These are phyloP conservation scores for Formicarius rufipectus DNA, from an alignment of 2,113 vertebrate species.

Conservation along the genomic window DNA sequence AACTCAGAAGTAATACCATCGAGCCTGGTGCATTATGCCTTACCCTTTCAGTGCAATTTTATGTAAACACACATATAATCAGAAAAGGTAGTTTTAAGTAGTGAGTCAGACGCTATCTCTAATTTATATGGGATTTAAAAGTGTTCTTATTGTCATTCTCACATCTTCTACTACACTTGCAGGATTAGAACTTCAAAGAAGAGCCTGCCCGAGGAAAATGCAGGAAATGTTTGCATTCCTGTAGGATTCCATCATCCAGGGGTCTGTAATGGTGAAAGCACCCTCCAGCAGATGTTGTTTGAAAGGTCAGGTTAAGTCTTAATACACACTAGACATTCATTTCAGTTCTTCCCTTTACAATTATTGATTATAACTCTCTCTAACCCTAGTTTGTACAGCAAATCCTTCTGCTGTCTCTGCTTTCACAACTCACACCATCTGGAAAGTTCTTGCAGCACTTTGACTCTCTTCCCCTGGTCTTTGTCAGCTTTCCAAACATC, in stretches of 20 bases:
- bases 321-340: not conserved
- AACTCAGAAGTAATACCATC: constrained; percentile 34
- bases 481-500: not conserved
- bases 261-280: constrained; percentile 17
- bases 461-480: not conserved
- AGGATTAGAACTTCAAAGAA: constrained; percentile 46
- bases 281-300: constrained; percentile 19
- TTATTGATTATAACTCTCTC: not conserved
- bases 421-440: not conserved
- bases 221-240: constrained; percentile 64
- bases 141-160: not conserved
- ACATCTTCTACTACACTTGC: not conserved
- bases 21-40: not conserved
- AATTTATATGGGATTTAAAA: not conserved
- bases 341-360: not conserved
- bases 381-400: not conserved
- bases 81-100: not conserved
- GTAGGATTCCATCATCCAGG: constrained; percentile 18
- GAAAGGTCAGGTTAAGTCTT: constrained; percentile 35
- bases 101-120: not conserved
- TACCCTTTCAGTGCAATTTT: not conserved
- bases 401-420: not conserved
- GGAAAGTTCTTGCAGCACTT: not conserved
- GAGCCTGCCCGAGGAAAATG: constrained; percentile 29
- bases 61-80: not conserved